These are phyloP conservation scores for Oryctolagus cuniculus DNA, from an alignment of 2,113 vertebrate species.

Conservation along the genomic window DNA sequence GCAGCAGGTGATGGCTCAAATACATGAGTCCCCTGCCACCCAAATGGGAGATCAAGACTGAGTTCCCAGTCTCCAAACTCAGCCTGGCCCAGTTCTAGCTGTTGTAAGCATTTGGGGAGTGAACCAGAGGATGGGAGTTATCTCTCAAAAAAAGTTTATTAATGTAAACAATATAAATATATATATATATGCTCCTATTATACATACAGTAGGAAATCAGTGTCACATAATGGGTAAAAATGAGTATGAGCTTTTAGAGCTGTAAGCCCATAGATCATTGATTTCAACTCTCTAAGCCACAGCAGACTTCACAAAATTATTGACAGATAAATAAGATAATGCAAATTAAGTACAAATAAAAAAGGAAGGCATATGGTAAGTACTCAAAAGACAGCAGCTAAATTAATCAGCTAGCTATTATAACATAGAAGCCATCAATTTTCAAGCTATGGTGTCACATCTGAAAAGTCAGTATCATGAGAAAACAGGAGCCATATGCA, in stretches of 20 bases:
- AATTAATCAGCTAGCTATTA: slow-evolving; percentile 18
- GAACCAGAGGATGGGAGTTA: too few relatives aligned
- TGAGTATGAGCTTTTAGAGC: neutral
- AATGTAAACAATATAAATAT: slow-evolving; percentile 31
- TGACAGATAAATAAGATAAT: slow-evolving; percentile 43
- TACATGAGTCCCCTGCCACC: too few relatives aligned
- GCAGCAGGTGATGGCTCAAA: too few relatives aligned
- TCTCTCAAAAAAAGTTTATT: neutral
- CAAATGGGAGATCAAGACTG: too few relatives aligned
- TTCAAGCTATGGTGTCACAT: slow-evolving; percentile 35
- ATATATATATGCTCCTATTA: neutral
- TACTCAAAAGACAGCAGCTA: slow-evolving; percentile 16
- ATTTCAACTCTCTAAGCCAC: slow-evolving; percentile 39
- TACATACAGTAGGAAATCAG: slow-evolving; percentile 13
- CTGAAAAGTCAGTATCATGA: slow-evolving; percentile 9
- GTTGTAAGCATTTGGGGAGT: too few relatives aligned
- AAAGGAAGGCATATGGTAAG: neutral
- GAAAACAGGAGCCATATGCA: slow-evolving; percentile 35
- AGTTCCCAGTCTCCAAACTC: too few relatives aligned
- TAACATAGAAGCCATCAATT: slow-evolving; percentile 32
- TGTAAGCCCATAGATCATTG: neutral
- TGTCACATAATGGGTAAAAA: neutral
- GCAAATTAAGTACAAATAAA: neutral
- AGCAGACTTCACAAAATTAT: slow-evolving; percentile 40
- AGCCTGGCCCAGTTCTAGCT: too few relatives aligned